Conservation (phyloP, 2,113 vertebrate species). For the human region DNA sequence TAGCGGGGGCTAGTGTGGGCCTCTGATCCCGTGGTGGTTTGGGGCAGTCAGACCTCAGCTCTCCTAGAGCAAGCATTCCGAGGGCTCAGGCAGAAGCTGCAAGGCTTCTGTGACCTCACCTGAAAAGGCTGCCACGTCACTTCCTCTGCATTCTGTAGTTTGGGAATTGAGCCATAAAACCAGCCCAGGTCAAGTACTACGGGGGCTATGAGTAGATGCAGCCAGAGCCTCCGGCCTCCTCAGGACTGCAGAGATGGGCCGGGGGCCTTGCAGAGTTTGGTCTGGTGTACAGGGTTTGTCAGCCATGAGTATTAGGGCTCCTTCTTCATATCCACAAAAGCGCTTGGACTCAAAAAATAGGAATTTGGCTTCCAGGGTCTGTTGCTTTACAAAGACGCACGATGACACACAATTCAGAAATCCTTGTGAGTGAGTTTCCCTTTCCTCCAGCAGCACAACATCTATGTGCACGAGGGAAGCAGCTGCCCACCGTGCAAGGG, state of each 20-base stretch:
- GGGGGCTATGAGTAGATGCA: not conserved
- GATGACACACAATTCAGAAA: not conserved
- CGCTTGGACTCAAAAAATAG: not conserved
- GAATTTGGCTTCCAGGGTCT: not conserved
- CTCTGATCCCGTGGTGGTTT: not conserved
- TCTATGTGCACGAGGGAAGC: not conserved
- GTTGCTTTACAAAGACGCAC: not conserved
- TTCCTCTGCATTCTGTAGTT: not conserved
- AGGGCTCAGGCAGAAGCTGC: not conserved
- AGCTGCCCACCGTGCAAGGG: not conserved
- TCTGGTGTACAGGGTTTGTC: rapidly evolving
- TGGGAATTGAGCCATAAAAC: not conserved
- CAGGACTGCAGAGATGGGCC: too few species aligned
- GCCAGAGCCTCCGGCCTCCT: not conserved
- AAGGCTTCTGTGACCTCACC: not conserved
- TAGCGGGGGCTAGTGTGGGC: not conserved
- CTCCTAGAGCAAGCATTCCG: not conserved
- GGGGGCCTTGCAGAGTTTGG: not conserved
- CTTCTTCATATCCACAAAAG: not conserved
- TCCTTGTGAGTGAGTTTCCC: not conserved
- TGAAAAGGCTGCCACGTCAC: not conserved
- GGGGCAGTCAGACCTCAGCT: not conserved
- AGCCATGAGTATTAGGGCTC: not conserved
- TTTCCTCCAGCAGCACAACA: not conserved
- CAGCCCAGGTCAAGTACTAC: not conserved